phyloP scores from a whole-genome alignment of 2,113 vertebrate species.

The Vireo altiloquus region DNA sequence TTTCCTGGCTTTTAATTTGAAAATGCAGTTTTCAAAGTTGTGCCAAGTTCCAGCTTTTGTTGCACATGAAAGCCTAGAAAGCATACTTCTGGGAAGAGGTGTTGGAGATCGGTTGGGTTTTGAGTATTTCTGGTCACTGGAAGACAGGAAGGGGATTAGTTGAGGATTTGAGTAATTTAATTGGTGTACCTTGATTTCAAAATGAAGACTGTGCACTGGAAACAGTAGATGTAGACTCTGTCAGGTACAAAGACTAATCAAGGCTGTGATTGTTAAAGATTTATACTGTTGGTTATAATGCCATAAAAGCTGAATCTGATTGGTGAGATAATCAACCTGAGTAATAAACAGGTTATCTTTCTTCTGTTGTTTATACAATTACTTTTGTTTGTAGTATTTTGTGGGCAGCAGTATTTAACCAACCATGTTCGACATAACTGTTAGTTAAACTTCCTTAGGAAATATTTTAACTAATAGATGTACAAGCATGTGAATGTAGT shows the following conservation, averaged over 20 bases:
- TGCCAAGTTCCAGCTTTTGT: not conserved
- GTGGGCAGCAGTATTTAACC: not conserved
- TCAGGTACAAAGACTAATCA: not conserved
- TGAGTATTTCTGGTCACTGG: not conserved
- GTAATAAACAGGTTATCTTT: not conserved
- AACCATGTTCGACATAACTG: not conserved
- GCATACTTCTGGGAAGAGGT: not conserved
- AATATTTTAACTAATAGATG: not conserved
- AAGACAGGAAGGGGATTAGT: not conserved
- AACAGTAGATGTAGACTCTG: not conserved
- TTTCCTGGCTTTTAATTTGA: conserved; percentile 35
- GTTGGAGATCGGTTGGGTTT: not conserved
- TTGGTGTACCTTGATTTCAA: not conserved
- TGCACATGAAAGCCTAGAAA: conserved; percentile 22
- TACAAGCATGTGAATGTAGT: not conserved
- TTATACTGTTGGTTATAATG: not conserved
- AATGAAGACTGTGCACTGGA: not conserved
- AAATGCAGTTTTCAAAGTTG: not conserved
- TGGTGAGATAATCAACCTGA: not conserved
- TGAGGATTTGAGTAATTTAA: not conserved
- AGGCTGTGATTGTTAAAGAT: not conserved
- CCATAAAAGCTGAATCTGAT: not conserved
- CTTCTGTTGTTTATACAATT: not conserved
- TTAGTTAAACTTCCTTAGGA: not conserved
- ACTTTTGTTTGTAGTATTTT: not conserved